Base-by-base conservation (phyloP, 1,140 invertebrate species). In the Rhyzopertha dominica region DNA sequence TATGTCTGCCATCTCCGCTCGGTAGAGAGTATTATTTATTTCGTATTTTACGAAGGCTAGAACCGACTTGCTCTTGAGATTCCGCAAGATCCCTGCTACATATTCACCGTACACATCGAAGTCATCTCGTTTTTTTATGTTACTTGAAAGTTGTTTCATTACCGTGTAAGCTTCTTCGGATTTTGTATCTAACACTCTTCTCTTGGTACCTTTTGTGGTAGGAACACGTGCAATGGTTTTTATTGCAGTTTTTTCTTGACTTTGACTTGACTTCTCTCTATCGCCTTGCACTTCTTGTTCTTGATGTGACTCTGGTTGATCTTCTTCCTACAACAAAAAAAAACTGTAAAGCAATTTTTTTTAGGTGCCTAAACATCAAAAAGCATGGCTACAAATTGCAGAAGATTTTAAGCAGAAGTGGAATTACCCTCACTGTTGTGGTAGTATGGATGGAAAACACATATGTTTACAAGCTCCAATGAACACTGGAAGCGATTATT, bases 371-470 rank as follows among this genome's bases (percentile, higher is more conserved):
- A 41, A 41, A 25, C n/a, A 28, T 41, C 38, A n/a, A n/a, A n/a
- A n/a, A n/a, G 7, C 7, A 32, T 26, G 38, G 38, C 38, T 40
- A 25, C 25, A 40, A 17, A 40, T 40, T 28, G 19, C 38, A 5
- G 3, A 28, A 28, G 38, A 26, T 26, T 40, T 40, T 28, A n/a
- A 40, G 14, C 7, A 24, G 7, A 29, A 9, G 2, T 40, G 40
- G 40, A 42, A 42, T 31, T 42, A 31, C 5, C 40, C 40, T 5
- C 29, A 42, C n/a, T 13, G 10, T 16, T 14, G 32, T 22, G 41
- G 41, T 16, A 20, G 30, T 23, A 22, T 70, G 22, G 68, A 71
- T 59, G 67, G 67, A 23, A 73, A 69, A 44, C 67, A 73, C 44
- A 44, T 70, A 29, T 38, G 47, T n/a, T 61, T 58, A 43, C 28